These are phyloP conservation scores for Merops nubicus DNA, from an alignment of 2,113 vertebrate species.

Conservation along the genomic window DNA sequence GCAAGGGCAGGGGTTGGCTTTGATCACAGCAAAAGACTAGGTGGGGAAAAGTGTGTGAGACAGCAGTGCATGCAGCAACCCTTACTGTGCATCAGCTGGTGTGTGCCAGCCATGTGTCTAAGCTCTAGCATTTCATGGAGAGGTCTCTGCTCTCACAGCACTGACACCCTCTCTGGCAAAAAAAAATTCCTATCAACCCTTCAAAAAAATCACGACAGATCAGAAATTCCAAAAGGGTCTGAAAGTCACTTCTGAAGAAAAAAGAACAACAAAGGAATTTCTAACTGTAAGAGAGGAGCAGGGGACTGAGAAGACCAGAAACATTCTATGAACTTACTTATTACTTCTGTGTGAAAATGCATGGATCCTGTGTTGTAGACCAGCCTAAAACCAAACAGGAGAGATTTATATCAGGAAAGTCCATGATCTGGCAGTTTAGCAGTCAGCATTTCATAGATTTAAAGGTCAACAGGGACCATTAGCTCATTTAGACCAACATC, in stretches of 20 bases:
- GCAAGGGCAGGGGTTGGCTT: not conserved
- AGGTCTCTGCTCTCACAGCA: not conserved
- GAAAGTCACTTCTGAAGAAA: not conserved
- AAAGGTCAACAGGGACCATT: not conserved
- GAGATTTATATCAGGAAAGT: not conserved
- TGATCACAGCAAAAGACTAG: not conserved
- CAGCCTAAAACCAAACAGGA: not conserved
- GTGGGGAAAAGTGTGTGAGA: not conserved
- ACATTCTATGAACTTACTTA: not conserved
- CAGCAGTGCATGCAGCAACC: not conserved
- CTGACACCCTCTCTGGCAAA: not conserved
- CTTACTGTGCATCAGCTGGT: not conserved
- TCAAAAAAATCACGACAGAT: not conserved
- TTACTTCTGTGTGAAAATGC: not conserved
- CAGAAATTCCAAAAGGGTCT: not conserved
- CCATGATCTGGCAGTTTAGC: not conserved
- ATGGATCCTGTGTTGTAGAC: not conserved
- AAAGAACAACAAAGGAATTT: not conserved
- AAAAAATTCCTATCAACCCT: not conserved
- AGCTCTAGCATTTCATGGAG: not conserved
- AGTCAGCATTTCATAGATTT: not conserved
- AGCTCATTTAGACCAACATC: not conserved
- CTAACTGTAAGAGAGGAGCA: not conserved
- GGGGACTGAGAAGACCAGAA: not conserved
- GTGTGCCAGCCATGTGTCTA: not conserved